Conservation (phyloP, 2,888 invertebrate species). For the Trachelus iudaicus region DNA sequence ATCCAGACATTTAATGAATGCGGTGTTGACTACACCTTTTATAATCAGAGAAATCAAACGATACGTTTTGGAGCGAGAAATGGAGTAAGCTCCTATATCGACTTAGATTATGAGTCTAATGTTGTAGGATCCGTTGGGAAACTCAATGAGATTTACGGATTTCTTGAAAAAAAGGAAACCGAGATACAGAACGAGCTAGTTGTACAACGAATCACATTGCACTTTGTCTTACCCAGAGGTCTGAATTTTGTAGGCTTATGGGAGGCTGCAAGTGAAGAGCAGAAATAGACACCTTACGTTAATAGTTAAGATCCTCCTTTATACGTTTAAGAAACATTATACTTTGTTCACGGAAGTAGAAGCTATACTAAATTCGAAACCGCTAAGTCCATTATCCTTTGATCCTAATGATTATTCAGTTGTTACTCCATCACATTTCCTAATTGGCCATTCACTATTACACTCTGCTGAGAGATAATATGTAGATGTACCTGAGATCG, state of each 20-base stretch:
- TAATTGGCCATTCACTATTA: slow-evolving; percentile 21
- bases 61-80: no score
- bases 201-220: slow-evolving; percentile 13
- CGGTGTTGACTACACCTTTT: not conserved
- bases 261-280: not conserved
- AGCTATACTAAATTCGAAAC: slow-evolving; percentile 27
- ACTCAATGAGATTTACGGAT: not conserved
- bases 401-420: slow-evolving; percentile 19
- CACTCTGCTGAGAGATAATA: slow-evolving; percentile 9
- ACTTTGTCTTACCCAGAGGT: slow-evolving; percentile 20
- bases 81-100: not conserved
- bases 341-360: slow-evolving; percentile 19
- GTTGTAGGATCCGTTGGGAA: not conserved
- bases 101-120: not conserved
- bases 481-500: slow-evolving; percentile 15
- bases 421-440: slow-evolving; percentile 19
- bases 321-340: slow-evolving; percentile 7
- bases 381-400: slow-evolving; percentile 16
- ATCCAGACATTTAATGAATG: slow-evolving; percentile 38
- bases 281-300: slow-evolving; percentile 4
- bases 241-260: slow-evolving; percentile 16
- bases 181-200: not conserved
- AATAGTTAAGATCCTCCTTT: not conserved
- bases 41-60: no score
- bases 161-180: not conserved